Evolutionary conservation across 2,888 invertebrate genomes (phyloP).

Genomic region (Napeogenes sylphis): DNA sequence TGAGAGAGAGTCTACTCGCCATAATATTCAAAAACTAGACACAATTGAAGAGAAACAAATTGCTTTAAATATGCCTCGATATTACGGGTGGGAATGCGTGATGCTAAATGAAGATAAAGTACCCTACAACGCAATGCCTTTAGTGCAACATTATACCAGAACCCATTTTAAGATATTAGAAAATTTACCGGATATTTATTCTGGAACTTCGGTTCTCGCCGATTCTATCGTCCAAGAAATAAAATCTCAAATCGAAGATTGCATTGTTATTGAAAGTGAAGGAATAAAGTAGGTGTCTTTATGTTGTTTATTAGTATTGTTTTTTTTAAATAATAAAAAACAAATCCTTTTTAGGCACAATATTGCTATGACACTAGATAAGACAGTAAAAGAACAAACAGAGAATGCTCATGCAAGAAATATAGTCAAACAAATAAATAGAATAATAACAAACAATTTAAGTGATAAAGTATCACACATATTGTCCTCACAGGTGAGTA

Average conservation of each 20-base stretch:
- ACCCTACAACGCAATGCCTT: slow-evolving; percentile 83
- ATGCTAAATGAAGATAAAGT: slow-evolving; percentile 77
- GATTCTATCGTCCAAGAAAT: slow-evolving; percentile 71
- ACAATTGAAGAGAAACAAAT: slow-evolving; percentile 92
- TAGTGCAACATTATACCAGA: slow-evolving; percentile 86
- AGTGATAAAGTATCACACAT: slow-evolving; percentile 80
- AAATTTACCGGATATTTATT: slow-evolving; percentile 79
- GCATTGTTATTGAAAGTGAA: slow-evolving; percentile 79
- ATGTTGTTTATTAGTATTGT: slow-evolving; percentile 5
- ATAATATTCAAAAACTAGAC: slow-evolving; percentile 79
- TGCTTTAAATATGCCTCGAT: slow-evolving; percentile 88
- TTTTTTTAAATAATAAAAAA: neutral
- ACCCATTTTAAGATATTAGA: slow-evolving; percentile 82
- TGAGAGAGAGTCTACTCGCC: slow-evolving; percentile 65
- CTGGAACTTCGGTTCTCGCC: slow-evolving; percentile 63
- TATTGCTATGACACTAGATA: slow-evolving; percentile 33
- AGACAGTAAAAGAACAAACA: slow-evolving; percentile 45
- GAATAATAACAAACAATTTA: slow-evolving; percentile 80
- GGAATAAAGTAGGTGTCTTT: slow-evolving; percentile 73
- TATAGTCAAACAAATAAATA: slow-evolving; percentile 83
- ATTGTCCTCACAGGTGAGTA: slow-evolving; percentile 75
- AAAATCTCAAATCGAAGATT: slow-evolving; percentile 80
- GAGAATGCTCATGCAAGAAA: slow-evolving; percentile 70
- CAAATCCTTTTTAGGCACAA: slow-evolving; percentile 42
- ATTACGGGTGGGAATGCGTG: slow-evolving; percentile 85